These are phyloP conservation scores for Megamerina dolium DNA, from an alignment of 2,888 invertebrate genomes.

Conservation along the genomic window DNA sequence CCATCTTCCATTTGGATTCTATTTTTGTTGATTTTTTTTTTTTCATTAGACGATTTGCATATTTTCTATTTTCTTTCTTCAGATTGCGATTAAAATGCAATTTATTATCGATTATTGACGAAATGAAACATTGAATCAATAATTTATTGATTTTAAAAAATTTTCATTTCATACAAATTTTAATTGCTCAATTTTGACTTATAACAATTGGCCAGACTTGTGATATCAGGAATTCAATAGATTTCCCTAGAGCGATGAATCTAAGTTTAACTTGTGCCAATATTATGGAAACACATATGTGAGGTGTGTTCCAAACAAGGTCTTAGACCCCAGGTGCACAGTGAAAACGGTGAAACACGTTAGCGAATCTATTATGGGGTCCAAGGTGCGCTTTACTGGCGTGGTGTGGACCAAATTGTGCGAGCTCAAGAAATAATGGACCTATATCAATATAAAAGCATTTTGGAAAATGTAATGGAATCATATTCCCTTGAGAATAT, in stretches of 20 bases:
- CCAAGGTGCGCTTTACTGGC: conserved; percentile 20
- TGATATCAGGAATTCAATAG: too few species aligned
- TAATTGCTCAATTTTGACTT: too few species aligned
- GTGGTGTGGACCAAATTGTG: conserved; percentile 20
- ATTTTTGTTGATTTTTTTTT: too few species aligned
- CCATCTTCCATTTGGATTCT: too few species aligned
- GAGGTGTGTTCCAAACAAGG: conserved; percentile 3
- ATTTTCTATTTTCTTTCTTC: too few species aligned
- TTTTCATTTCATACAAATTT: too few species aligned
- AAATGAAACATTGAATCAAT: too few species aligned
- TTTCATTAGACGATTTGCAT: too few species aligned
- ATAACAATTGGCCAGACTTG: too few species aligned
- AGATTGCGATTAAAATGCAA: too few species aligned
- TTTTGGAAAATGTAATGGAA: conserved; percentile 19
- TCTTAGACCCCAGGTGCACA: conserved; percentile 5
- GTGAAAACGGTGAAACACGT: conserved; percentile 18
- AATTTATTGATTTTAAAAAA: too few species aligned
- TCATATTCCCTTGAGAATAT: conserved; percentile 16
- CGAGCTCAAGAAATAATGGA: conserved; percentile 20
- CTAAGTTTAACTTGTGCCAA: conserved; percentile 6
- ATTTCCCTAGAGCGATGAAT: conserved; percentile 3
- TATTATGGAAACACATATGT: conserved; percentile 7
- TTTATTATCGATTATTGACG: too few species aligned
- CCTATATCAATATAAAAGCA: conserved; percentile 15
- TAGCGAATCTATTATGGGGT: conserved; percentile 19